A percentile compares a stretch with the other conserved stretches of the same genome.
Conservation (phyloP, 1,140 invertebrate genomes). For the Eubasilissa regina region DNA sequence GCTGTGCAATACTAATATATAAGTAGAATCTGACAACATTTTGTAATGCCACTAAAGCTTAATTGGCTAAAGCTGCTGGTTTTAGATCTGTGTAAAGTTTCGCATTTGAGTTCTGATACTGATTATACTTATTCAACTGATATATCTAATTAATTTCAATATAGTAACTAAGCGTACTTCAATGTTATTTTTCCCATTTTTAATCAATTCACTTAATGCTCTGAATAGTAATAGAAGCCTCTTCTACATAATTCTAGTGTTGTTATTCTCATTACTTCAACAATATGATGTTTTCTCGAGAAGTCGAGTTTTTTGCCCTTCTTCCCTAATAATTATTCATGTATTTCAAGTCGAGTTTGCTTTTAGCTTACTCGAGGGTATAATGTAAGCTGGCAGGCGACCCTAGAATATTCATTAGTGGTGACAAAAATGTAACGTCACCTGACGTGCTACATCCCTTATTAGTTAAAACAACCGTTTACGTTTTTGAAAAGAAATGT, state of each 20-base stretch:
- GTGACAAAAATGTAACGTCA: background rate
- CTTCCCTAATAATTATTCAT: slow-evolving; percentile 17
- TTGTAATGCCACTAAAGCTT: too few species aligned
- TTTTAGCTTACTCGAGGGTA: background rate
- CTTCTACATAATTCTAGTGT: background rate
- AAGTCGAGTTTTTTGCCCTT: background rate
- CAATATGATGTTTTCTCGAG: background rate
- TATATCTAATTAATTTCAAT: too few species aligned
- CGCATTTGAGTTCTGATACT: too few species aligned
- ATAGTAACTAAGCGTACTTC: too few species aligned
- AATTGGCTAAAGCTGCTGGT: too few species aligned
- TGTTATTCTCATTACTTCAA: background rate
- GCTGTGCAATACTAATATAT: too few species aligned
- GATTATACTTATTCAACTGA: too few species aligned
- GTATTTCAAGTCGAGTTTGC: slow-evolving; percentile 13
- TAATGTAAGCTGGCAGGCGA: slow-evolving; percentile 12
- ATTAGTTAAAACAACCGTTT: background rate
- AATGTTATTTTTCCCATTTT: too few species aligned
- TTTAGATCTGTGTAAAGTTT: too few species aligned
- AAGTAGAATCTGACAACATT: too few species aligned
- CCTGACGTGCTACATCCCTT: background rate
- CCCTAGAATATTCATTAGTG: background rate
- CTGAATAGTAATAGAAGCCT: too few species aligned
- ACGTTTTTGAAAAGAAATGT: slow-evolving; percentile 19
- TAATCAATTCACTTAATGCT: too few species aligned